These are phyloP conservation scores for Choreutis nemorana DNA, from an alignment of 2,888 invertebrate species.

Conservation along the genomic window DNA sequence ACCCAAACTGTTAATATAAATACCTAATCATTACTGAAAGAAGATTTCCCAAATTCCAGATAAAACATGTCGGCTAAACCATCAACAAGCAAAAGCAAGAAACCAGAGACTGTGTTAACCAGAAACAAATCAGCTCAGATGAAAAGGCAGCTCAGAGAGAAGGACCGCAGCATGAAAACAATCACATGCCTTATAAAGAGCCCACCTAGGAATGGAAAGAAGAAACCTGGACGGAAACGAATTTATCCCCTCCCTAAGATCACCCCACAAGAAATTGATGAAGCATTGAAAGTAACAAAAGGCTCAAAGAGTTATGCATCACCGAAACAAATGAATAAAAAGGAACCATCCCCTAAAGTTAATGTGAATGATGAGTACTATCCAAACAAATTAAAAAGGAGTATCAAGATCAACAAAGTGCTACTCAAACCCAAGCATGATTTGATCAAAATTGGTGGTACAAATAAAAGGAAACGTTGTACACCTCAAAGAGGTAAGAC, in stretches of 20 bases:
- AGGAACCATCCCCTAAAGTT: background rate
- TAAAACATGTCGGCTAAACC: background rate
- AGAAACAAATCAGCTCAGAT: conserved; percentile 26
- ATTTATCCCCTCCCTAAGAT: conserved; percentile 3
- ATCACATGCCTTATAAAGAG: conserved; percentile 14
- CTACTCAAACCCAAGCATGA: conserved; percentile 27
- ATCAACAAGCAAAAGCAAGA: conserved; percentile 9
- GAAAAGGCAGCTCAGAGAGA: conserved; percentile 16
- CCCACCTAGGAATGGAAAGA: conserved; percentile 4
- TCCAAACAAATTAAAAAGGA: conserved; percentile 29
- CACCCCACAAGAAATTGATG: background rate
- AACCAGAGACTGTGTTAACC: conserved; percentile 25
- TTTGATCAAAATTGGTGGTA: conserved; percentile 24
- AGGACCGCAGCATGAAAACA: conserved; percentile 14
- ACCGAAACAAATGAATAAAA: background rate
- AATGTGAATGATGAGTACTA: conserved; percentile 21
- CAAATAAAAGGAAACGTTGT: conserved; percentile 33
- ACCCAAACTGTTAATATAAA: too few species aligned
- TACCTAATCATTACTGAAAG: too few species aligned
- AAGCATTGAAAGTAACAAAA: conserved; percentile 5
- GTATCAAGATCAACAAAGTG: conserved; percentile 20
- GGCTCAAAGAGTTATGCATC: background rate
- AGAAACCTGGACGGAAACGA: background rate
- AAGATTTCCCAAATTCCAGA: background rate
- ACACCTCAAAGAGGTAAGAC: conserved; percentile 27